These are phyloP conservation scores for Puntigrus tetrazona DNA, from an alignment of 2,113 vertebrate genomes.

Conservation along the genomic window DNA sequence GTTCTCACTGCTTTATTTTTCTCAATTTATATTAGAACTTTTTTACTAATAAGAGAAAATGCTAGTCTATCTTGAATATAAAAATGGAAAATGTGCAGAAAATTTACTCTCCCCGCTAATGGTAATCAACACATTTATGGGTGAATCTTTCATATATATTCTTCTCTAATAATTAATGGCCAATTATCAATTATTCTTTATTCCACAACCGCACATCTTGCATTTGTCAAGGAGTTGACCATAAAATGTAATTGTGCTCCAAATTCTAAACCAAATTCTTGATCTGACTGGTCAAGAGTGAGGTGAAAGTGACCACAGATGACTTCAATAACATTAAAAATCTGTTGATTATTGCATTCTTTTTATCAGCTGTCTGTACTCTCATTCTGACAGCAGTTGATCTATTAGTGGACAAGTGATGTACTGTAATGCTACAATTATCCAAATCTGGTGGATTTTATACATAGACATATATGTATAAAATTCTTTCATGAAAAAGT, in stretches of 20 bases:
- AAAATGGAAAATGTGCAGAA: background rate
- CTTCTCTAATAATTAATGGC: background rate
- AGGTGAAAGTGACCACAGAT: background rate
- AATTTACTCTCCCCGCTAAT: background rate
- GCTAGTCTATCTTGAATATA: background rate
- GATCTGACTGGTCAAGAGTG: background rate
- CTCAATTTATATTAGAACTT: conserved; percentile 25
- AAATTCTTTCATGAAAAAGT: too few species aligned
- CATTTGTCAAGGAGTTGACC: background rate
- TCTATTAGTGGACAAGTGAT: background rate
- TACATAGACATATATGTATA: too few species aligned
- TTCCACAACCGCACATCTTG: background rate
- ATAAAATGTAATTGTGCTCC: background rate
- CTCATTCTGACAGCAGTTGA: background rate
- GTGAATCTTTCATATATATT: background rate
- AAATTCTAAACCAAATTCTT: background rate
- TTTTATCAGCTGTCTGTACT: background rate
- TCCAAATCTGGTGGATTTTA: background rate
- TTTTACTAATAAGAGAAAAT: conserved; percentile 1
- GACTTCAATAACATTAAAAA: background rate
- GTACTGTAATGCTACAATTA: background rate
- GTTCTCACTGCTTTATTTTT: conserved; percentile 43
- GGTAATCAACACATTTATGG: background rate
- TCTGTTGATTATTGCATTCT: background rate
- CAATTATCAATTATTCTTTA: background rate